phyloP scores from a whole-genome alignment of 2,888 invertebrate species.

The Anaspis maculata region DNA sequence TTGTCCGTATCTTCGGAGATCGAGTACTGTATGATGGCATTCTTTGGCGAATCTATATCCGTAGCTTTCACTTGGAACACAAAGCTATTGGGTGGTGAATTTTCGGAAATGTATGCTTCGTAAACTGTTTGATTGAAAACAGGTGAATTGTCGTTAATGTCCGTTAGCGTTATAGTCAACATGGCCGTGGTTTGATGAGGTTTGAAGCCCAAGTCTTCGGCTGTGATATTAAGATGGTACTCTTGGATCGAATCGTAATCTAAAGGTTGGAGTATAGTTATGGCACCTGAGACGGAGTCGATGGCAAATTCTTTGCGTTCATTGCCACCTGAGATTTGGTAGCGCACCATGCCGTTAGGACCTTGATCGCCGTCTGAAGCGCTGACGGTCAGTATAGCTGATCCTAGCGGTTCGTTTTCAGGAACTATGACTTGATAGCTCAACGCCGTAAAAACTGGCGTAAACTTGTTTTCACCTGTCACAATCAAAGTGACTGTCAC shows the following conservation, averaged over 20 bases:
- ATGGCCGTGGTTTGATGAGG: slow-evolving; percentile 69
- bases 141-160: slow-evolving; percentile 91
- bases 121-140: slow-evolving; percentile 70
- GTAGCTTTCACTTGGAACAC: slow-evolving; percentile 69
- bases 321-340: slow-evolving; percentile 77
- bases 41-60: slow-evolving; percentile 82
- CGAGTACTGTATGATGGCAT: slow-evolving; percentile 76
- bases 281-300: slow-evolving; percentile 65
- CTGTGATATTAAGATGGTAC: slow-evolving; percentile 81
- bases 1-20: slow-evolving; percentile 69
- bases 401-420: slow-evolving; percentile 82
- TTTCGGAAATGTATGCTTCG: slow-evolving; percentile 74
- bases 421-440: slow-evolving; percentile 86
- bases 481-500: slow-evolving; percentile 65
- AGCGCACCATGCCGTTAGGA: slow-evolving; percentile 82
- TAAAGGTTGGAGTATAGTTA: slow-evolving; percentile 69
- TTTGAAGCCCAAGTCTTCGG: slow-evolving; percentile 77
- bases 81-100: slow-evolving; percentile 64
- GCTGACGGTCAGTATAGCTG: slow-evolving; percentile 73
- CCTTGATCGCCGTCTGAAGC: slow-evolving; percentile 82
- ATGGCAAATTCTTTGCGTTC: slow-evolving; percentile 73
- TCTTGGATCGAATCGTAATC: slow-evolving; percentile 83
- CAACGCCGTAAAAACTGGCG: slow-evolving; percentile 74
- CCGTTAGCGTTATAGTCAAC: slow-evolving; percentile 77
- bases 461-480: slow-evolving; percentile 73